phyloP scores from a whole-genome alignment of 2,113 vertebrate species.

The Lonchura striata region DNA sequence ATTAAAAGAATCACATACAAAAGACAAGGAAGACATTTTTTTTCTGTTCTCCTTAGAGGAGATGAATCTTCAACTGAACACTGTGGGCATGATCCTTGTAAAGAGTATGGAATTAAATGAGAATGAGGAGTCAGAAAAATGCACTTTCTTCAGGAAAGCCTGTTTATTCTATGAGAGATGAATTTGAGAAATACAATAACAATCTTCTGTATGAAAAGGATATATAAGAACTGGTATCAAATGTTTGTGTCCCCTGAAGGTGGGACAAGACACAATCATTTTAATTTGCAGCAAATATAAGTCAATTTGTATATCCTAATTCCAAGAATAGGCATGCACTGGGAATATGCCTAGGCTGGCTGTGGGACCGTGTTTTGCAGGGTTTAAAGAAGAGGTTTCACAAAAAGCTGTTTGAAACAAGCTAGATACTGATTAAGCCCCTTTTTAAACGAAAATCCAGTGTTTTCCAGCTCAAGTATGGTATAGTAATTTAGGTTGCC shows the following conservation, averaged over 20 bases:
- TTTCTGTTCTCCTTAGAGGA: not conserved
- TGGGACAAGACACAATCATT: slow-evolving; percentile 8
- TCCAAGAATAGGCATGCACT: slow-evolving; percentile 33
- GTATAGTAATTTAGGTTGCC: not conserved
- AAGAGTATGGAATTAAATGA: not conserved
- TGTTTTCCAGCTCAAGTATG: not conserved
- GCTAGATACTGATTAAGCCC: not conserved
- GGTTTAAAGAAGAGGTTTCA: not conserved
- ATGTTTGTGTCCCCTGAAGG: not conserved
- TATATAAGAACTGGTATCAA: not conserved
- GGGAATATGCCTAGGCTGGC: not conserved
- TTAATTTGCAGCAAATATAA: slow-evolving; percentile 36
- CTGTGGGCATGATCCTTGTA: not conserved
- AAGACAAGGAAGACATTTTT: not conserved
- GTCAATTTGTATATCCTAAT: slow-evolving; percentile 36
- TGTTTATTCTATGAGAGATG: not conserved
- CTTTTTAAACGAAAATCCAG: not conserved
- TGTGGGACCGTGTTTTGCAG: not conserved
- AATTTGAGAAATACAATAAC: not conserved
- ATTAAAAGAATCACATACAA: not conserved
- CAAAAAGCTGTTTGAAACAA: not conserved
- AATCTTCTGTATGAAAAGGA: not conserved
- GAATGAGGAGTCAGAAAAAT: not conserved
- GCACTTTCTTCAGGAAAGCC: not conserved
- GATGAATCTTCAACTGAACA: not conserved